Evolutionary conservation across 2,888 invertebrate species (phyloP), one percentile per base, ranked within the genome.

Genomic region (Leptopilina myrica): DNA sequence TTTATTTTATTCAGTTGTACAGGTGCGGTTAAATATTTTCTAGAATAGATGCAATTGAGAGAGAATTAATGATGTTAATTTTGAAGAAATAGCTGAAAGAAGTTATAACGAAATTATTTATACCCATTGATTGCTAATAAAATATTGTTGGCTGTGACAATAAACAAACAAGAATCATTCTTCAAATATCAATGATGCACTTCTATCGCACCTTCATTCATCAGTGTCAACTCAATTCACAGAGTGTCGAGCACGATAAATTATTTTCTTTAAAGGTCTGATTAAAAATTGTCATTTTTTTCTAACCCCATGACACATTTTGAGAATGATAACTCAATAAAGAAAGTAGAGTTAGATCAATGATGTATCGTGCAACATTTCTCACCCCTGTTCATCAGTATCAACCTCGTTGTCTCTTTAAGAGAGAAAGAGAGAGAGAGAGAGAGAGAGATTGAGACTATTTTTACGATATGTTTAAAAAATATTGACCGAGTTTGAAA

Each of bases 311-410:
- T 66, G 66, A 66, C 66, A 66, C 43, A 40, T 15, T 46, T 40
- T 43, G 20, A 43, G 33, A n/a, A 67, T 43, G 67, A 49, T 49
- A 67, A 67, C 46, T 67, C 20, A 46, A 67, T 46, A 46, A 67
- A 67, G 12, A 49, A 67, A 49, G 46, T 67, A 15, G 12, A 43
- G 43, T 43, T 43, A 67, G 67, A 67, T 67, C 67, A 67, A 49
- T 20, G 67, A 67, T 67, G 67, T 46, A 49, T 20, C 46, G 11
- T 67, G 20, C 67, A 49, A 46, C 49, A 49, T 67, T 11, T 67
- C n/a, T 67, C 67, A 67, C 20, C 49, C 20, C 49, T 67, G 46
- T 15, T 67, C 67, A 67, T 67, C 67, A 67, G 59, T 77, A 65
- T 77, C 46, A 65, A 65, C 49, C 53, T 77, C 26, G 49, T 53